Evolutionary conservation across 2,888 invertebrate genomes (phyloP).

Genomic region (Buathra laborator): DNA sequence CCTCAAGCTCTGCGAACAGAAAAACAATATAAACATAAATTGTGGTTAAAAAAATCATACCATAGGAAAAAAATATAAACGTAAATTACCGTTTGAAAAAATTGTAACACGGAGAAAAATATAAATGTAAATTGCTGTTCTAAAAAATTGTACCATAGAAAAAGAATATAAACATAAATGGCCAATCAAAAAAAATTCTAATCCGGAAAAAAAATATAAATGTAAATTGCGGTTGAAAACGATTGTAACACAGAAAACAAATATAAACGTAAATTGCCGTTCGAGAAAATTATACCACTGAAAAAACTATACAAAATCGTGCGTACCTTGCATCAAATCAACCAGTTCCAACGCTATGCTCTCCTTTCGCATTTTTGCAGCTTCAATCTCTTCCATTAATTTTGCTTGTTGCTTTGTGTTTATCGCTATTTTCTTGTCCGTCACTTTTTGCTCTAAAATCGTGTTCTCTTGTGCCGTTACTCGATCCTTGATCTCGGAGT

Average conservation of each 20-base stretch:
- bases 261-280: neutral
- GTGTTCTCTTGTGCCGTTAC: conserved; percentile 67
- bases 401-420: conserved; percentile 66
- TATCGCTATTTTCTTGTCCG: conserved; percentile 75
- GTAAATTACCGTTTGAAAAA: neutral
- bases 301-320: neutral
- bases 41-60: neutral
- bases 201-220: neutral
- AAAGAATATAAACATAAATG: neutral
- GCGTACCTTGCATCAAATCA: conserved; percentile 77
- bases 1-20: conserved; percentile 68
- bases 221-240: neutral
- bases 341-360: conserved; percentile 75
- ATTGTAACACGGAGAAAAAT: neutral
- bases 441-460: conserved; percentile 74
- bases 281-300: neutral
- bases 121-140: neutral
- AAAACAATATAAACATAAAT: neutral
- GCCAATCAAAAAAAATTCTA: neutral
- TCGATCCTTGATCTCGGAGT: conserved; percentile 55
- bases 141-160: neutral
- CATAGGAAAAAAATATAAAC: neutral
- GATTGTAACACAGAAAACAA: neutral
- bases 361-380: conserved; percentile 72
- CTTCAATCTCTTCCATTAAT: conserved; percentile 69